Evolutionary conservation across 2,113 vertebrate genomes (phyloP), one percentile per base, ranked within the genome.

Genomic region (Cynoglossus semilaevis): DNA sequence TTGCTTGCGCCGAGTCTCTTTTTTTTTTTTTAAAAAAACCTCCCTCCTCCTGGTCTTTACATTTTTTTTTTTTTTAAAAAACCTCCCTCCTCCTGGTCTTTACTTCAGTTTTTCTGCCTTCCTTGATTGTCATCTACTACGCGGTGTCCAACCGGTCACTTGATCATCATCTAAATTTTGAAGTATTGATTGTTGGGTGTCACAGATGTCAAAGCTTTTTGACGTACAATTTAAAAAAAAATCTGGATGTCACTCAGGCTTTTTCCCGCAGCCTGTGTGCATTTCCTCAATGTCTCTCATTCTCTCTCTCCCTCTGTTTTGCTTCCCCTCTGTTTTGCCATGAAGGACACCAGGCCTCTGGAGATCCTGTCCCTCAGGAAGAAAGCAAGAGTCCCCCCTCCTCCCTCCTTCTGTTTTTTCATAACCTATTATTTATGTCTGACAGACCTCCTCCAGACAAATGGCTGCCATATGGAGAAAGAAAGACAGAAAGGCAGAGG

Each of bases 401-500:
- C 82, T 55, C 75, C 74, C 84, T 72, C 80, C 72, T 57, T 72
- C 71, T 82, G 74, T 83, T 87, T 90, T 87, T 88, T 88, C 88
- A 88, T 89, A 91, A 87, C 85, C 81, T 89, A 87, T 91, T 89
- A 90, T 91, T 91, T 92, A 91, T 91, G 87, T 91, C 88, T 89
- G 84, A 88, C 86, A 87, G 88, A 87, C 85, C 90, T 88, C 84
- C 86, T 89, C 81, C 67, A 88, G 90, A 91, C 89, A 91, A 91
- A 91, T 92, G 89, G 87, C 87, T 90, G 87, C 89, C 91, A 91
- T 91, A 92, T 92, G 90, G 88, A 88, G 83, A 85, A 80, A 77
- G 71, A 80, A 65, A 79, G 79, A 78, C 45, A 73, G 59, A 57
- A 49, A 77, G 50, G 76, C 62, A 76, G 62, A 70, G 57, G 45